These are phyloP conservation scores for Syndactyla subalaris DNA, from an alignment of 2,797 vertebrate species.

Conservation along the genomic window DNA sequence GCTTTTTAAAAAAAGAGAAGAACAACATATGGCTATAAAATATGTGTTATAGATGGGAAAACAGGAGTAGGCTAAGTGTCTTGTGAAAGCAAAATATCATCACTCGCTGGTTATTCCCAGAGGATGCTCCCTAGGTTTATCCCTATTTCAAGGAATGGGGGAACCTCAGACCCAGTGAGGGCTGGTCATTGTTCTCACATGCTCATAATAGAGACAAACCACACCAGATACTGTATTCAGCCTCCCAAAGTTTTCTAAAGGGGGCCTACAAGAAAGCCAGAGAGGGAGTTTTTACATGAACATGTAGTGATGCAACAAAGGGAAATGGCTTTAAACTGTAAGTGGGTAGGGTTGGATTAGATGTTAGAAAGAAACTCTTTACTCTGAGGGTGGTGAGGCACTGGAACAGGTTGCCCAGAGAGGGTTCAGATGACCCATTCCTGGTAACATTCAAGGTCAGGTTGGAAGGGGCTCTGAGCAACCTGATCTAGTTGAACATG, in stretches of 20 bases:
- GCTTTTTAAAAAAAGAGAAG: not conserved
- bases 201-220: not conserved
- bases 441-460: not conserved
- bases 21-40: conserved; percentile 34
- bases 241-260: not conserved
- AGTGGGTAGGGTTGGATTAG: not conserved
- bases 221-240: not conserved
- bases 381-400: not conserved
- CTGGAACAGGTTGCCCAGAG: not conserved
- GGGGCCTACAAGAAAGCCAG: not conserved
- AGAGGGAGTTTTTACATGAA: not conserved
- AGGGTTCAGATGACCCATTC: too few relatives aligned
- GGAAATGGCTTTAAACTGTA: not conserved
- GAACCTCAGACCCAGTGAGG: not conserved
- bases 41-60: not conserved
- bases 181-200: not conserved
- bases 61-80: not conserved
- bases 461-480: not conserved
- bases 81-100: not conserved
- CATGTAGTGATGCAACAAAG: not conserved
- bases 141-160: not conserved
- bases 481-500: not conserved
- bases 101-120: not conserved
- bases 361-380: not conserved
- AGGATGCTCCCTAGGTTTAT: not conserved